phyloP scores from a whole-genome alignment of 2,888 invertebrate species.

The Encarsia formosa region DNA sequence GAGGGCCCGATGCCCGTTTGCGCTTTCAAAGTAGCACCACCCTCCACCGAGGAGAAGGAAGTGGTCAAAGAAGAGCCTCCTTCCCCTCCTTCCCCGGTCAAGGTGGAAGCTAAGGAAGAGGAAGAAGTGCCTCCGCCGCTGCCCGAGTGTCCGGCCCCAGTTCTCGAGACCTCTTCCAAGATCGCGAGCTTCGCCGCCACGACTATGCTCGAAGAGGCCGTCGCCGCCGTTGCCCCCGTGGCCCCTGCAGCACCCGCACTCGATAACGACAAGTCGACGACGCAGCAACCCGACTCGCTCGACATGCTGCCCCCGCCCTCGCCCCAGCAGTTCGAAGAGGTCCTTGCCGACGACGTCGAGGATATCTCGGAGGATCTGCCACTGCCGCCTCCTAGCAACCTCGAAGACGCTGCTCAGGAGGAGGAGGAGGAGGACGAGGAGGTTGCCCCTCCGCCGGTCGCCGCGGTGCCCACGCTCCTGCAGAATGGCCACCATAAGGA shows the following conservation, averaged over 20 bases:
- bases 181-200: slow-evolving; percentile 29
- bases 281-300: slow-evolving; percentile 6
- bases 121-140: slow-evolving; percentile 35
- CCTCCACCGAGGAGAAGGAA: background rate
- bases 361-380: slow-evolving; percentile 28
- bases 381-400: slow-evolving; percentile 29
- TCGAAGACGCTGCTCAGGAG: background rate
- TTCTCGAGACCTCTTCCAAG: slow-evolving; percentile 18
- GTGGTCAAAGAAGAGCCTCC: background rate
- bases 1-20: too few relatives aligned
- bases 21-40: background rate
- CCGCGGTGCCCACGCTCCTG: background rate
- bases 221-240: background rate
- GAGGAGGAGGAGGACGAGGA: background rate
- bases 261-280: too few relatives aligned
- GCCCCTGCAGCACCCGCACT: background rate
- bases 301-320: background rate
- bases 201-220: slow-evolving; percentile 10
- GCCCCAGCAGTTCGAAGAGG: slow-evolving; percentile 2
- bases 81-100: background rate
- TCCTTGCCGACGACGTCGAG: slow-evolving; percentile 16
- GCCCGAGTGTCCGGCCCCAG: slow-evolving; percentile 34
- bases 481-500: background rate
- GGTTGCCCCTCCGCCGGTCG: background rate
- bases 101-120: slow-evolving; percentile 1